phyloP scores from a whole-genome alignment of 2,797 vertebrate genomes.

The Mionectes olivaceus region DNA sequence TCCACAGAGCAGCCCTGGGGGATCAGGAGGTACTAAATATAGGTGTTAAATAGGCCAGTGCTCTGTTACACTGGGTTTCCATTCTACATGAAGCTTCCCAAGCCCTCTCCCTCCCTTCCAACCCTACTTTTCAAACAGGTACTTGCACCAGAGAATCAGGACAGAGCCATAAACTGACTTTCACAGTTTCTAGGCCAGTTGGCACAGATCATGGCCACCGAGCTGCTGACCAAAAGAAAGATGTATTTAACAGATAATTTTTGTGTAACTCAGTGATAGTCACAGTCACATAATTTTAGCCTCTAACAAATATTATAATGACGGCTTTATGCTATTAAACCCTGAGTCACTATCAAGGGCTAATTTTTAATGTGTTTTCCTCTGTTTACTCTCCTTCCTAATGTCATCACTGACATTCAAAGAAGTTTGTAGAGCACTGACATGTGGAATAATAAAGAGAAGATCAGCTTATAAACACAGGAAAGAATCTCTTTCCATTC shows the following conservation, averaged over 20 bases:
- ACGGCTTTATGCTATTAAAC: neutral
- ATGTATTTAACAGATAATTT: constrained; percentile 21
- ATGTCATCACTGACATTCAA: neutral
- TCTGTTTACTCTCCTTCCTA: neutral
- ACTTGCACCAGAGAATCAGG: neutral
- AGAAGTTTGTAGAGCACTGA: neutral
- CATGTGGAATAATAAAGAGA: neutral
- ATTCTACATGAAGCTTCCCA: neutral
- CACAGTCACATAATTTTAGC: neutral
- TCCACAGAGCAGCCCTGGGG: neutral
- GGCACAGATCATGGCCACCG: neutral
- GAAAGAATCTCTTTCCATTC: neutral
- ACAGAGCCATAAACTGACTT: neutral
- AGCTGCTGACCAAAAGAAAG: neutral
- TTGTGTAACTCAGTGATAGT: neutral
- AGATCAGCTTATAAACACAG: neutral
- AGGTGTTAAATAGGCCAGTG: neutral
- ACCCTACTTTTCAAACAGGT: neutral
- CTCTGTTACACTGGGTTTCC: neutral
- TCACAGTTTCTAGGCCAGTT: neutral
- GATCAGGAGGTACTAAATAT: constrained; percentile 29
- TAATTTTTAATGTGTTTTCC: neutral
- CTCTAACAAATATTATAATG: neutral
- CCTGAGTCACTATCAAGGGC: neutral
- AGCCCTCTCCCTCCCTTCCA: neutral